Evolutionary conservation across 2,797 vertebrate genomes (phyloP).

Genomic region (Epinephelus coioides): DNA sequence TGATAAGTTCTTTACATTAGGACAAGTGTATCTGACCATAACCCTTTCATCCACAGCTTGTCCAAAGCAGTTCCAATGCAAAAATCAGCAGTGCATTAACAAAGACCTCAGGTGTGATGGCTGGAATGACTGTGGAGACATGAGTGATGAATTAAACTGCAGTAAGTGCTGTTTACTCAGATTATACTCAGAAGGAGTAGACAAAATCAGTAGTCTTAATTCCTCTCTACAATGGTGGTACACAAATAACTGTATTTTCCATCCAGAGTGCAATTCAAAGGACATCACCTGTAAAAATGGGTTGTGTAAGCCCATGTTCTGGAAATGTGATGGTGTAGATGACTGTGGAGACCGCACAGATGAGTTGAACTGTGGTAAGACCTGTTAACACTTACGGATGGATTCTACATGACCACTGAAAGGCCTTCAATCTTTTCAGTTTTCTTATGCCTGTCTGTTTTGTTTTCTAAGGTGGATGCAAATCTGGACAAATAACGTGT

Average conservation of each 20-base stretch:
- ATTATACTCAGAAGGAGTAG: not conserved
- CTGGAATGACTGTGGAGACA: constrained; percentile 94
- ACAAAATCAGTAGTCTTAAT: not conserved
- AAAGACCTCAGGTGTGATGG: constrained; percentile 88
- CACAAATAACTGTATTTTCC: constrained; percentile 5
- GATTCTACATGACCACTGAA: not conserved
- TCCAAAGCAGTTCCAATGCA: constrained; percentile 89
- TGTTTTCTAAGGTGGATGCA: constrained; percentile 82
- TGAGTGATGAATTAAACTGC: constrained; percentile 90
- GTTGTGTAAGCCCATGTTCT: constrained; percentile 92
- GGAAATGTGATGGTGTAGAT: constrained; percentile 90
- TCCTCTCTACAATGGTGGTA: no score
- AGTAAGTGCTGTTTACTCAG: constrained; percentile 77
- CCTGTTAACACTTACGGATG: fast-evolving
- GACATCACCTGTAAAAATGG: constrained; percentile 89
- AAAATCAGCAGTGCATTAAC: constrained; percentile 86
- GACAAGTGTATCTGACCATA: not conserved
- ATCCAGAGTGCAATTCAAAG: constrained; percentile 77
- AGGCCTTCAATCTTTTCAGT: not conserved
- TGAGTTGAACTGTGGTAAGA: constrained; percentile 90
- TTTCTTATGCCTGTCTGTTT: not conserved
- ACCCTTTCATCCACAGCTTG: constrained; percentile 85
- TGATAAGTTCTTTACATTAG: not conserved
- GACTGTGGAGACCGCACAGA: constrained; percentile 95
- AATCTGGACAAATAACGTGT: constrained; percentile 81